phyloP scores from a whole-genome alignment of 2,888 invertebrate genomes.

The Furcula furcula region DNA sequence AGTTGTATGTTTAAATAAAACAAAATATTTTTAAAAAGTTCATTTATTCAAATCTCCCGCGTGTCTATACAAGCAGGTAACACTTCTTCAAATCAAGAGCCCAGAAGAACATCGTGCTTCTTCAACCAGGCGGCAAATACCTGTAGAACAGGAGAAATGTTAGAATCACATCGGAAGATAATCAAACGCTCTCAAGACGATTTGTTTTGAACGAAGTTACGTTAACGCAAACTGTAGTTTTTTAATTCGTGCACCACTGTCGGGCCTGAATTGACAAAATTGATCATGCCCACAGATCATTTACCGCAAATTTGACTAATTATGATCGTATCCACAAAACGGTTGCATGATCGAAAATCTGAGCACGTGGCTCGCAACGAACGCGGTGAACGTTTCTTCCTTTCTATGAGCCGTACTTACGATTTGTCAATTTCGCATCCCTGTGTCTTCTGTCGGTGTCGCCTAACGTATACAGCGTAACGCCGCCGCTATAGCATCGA shows the following conservation, averaged over 20 bases:
- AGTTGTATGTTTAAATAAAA: no score
- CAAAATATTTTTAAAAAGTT: no score
- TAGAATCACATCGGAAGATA: conserved; percentile 2
- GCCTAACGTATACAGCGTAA: conserved; percentile 58
- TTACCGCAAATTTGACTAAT: no score
- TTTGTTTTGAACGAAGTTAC: not conserved
- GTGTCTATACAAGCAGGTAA: no score
- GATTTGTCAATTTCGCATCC: conserved; percentile 45
- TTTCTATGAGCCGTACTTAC: conserved; percentile 58
- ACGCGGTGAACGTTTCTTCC: conserved; percentile 27
- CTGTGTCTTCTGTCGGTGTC: conserved; percentile 49
- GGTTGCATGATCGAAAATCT: conserved; percentile 9
- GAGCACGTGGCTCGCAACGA: conserved; percentile 19
- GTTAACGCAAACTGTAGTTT: not conserved
- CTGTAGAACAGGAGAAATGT: conserved; percentile 32
- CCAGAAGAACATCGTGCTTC: conserved; percentile 5
- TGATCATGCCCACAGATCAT: not conserved
- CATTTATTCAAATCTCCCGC: no score
- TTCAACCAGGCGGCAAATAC: conserved; percentile 36
- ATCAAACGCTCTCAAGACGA: no score
- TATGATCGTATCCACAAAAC: no score
- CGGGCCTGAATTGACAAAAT: no score
- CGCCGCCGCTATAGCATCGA: conserved; percentile 51
- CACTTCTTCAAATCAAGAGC: no score
- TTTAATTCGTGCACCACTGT: no score